Conservation (phyloP, 2,888 invertebrate species). For the Lissocephala sabroskyi region DNA sequence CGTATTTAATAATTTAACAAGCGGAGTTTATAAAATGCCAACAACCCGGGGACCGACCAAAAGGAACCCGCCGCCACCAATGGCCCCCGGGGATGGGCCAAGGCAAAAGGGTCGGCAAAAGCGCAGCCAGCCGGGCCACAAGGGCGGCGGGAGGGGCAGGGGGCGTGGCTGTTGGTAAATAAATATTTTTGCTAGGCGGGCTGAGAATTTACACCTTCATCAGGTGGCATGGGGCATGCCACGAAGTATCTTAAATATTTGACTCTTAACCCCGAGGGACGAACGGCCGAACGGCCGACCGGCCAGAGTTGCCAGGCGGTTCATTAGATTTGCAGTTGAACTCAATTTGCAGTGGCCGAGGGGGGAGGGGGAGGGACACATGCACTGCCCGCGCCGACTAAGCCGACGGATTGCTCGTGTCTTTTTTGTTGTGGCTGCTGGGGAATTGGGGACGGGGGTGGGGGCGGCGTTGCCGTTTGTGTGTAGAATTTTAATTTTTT, state of each 20-base stretch:
- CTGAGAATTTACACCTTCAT: constrained; percentile 43
- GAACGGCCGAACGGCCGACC: constrained; percentile 34
- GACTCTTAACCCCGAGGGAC: constrained; percentile 45
- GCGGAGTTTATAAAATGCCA: constrained; percentile 43
- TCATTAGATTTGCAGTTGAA: constrained; percentile 34
- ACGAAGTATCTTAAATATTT: constrained; percentile 58
- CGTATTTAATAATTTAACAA: constrained; percentile 53
- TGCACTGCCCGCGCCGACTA: constrained; percentile 1
- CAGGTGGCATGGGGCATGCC: constrained; percentile 31
- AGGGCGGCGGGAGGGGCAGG: too few species aligned
- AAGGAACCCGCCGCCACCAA: constrained; percentile 24
- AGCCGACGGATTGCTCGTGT: too few species aligned
- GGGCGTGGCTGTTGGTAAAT: constrained; percentile 31
- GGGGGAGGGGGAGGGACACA: too few species aligned
- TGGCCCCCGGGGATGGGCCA: constrained; percentile 34
- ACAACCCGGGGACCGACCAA: constrained; percentile 2
- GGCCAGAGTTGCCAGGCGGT: constrained; percentile 2
- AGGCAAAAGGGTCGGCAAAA: constrained; percentile 44
- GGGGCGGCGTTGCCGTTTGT: constrained; percentile 12
- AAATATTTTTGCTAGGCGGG: constrained; percentile 39
- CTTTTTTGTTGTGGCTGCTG: constrained; percentile 8
- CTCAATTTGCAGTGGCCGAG: constrained; percentile 28
- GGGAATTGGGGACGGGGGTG: background rate
- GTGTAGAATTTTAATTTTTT: constrained; percentile 32
- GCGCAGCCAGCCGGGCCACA: constrained; percentile 6